Evolutionary conservation across 2,113 vertebrate genomes (phyloP).

Genomic region (Meleagris gallopavo): DNA sequence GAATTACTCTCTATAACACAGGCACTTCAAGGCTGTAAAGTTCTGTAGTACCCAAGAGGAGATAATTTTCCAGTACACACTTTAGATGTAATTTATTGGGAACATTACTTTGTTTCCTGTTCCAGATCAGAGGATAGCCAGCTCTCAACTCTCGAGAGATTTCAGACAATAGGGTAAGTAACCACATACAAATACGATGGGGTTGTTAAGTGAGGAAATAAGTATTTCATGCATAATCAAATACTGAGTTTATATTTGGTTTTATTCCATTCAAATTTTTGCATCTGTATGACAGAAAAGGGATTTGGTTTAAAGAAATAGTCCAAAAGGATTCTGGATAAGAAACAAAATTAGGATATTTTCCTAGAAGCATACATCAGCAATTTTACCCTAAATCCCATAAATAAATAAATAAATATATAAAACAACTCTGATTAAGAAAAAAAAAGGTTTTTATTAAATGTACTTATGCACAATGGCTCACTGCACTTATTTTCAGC

Average conservation of each 20-base stretch:
- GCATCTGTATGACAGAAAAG: constrained; percentile 23
- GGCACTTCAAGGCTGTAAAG: neutral
- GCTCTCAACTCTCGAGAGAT: constrained; percentile 53
- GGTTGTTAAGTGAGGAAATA: constrained; percentile 62
- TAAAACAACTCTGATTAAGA: neutral
- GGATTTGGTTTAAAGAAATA: neutral
- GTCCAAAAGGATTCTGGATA: neutral
- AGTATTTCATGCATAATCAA: constrained; percentile 38
- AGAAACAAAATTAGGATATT: neutral
- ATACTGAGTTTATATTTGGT: constrained; percentile 42
- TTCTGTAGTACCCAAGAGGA: constrained; percentile 26
- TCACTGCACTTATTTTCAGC: neutral
- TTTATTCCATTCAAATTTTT: constrained; percentile 53
- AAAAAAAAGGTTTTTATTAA: neutral
- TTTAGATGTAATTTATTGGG: constrained; percentile 61
- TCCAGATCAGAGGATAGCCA: constrained; percentile 50
- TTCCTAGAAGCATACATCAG: neutral
- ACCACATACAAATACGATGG: constrained; percentile 21
- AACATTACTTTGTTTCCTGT: constrained; percentile 55
- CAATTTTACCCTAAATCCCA: neutral
- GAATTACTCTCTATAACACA: constrained; percentile 27
- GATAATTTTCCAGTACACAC: constrained; percentile 68
- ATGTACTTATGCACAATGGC: neutral
- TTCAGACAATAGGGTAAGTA: constrained; percentile 52
- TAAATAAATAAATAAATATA: neutral